A percentile compares a stretch with the other conserved stretches of the same genome.
Evolutionary conservation across 2,888 invertebrate genomes (phyloP).

Genomic region (Eilema sororculum): DNA sequence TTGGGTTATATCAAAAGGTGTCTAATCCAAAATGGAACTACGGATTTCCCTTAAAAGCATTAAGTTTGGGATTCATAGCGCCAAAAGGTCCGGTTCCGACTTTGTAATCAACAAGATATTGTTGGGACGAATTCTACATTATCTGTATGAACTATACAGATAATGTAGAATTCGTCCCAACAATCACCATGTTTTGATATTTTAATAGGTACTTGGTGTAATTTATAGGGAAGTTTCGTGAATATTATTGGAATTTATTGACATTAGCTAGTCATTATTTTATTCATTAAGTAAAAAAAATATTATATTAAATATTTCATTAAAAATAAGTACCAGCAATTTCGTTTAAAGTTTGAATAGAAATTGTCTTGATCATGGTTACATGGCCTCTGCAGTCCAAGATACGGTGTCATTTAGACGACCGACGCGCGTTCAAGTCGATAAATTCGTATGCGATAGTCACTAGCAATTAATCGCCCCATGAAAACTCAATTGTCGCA

Average conservation of each 20-base stretch:
- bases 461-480: no score
- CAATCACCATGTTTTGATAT: conserved; percentile 9
- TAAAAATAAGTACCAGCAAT: no score
- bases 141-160: conserved; percentile 13
- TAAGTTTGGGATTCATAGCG: background rate
- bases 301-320: no score
- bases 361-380: no score
- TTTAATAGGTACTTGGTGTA: background rate
- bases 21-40: background rate
- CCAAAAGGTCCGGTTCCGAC: conserved; percentile 13
- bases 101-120: conserved; percentile 22
- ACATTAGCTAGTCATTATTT: no score
- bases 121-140: conserved; percentile 3
- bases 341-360: no score
- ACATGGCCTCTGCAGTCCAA: no score
- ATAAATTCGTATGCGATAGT: no score
- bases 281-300: no score
- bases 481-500: no score
- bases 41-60: background rate
- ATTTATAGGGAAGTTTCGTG: background rate
- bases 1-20: background rate
- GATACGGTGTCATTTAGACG: no score
- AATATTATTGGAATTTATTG: background rate
- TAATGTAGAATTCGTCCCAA: conserved; percentile 2
- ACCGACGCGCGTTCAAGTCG: no score